Base-by-base conservation (phyloP, 2,888 invertebrate species). In the Chrysolina americana region DNA sequence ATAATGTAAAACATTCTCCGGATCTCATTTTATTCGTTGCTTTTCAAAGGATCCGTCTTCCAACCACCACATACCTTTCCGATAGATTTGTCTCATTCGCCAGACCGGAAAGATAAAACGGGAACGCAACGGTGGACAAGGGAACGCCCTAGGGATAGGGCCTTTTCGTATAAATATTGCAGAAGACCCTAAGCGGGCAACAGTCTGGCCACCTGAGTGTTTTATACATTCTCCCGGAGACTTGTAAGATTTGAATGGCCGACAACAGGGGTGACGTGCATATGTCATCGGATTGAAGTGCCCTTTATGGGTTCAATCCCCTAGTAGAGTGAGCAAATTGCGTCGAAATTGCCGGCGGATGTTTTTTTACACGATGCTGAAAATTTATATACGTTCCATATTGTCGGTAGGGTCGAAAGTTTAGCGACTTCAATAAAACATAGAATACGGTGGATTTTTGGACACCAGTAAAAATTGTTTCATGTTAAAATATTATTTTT, bases 221-320 rank as follows among this genome's bases (percentile, higher is more conserved):
- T 59, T 59, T 28, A 59, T 59, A 36, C 9, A 36, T 59, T 59
- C 28, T 13, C 59, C 28, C 2, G 59, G n/a, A n/a, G 28, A 28
- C 28, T 28, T 59, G 59, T 59, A 53, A 53, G 53, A 53, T 53
- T 53, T 53, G 21, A 53, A 28, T 8, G n/a, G 36, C n/a, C 36
- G 59, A n/a, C 15, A 8, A 59, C 23, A 15, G n/a, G 59, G 59
- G 59, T 59, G 59, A 9, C 28, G 28, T 59, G 59, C n/a, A 59
- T 59, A 59, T 59, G 59, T 59, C 53, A 53, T 53, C 53, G 53
- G 19, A 21, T 19, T 53, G 19, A 21, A 53, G 19, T 53, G 23
- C 21, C 53, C 53, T 53, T 11, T 5, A 10, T 10, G 53, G 19
- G 6, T 21, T 3, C 13, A 21, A 11, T 6, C 15, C 21, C 13